These are phyloP conservation scores for Autographa pulchrina DNA, from an alignment of 2,888 invertebrate genomes.

Conservation along the genomic window DNA sequence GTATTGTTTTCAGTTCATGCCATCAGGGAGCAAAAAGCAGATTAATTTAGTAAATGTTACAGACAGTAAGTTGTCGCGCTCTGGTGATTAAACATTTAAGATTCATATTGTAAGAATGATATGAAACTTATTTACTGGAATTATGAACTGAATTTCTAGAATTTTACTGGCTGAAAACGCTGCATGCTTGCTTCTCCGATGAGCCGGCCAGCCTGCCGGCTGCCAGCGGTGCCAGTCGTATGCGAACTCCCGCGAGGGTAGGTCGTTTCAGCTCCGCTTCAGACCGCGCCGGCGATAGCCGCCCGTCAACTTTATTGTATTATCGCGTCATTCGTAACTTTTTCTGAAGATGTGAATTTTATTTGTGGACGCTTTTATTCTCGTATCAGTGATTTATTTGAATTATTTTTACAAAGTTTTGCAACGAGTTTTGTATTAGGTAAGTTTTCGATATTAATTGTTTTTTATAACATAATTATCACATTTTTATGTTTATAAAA, in stretches of 20 bases:
- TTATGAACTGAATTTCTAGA: conserved; percentile 11
- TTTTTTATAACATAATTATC: neutral
- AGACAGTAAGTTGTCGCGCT: no score
- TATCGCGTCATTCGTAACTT: conserved; percentile 51
- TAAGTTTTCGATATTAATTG: conserved; percentile 25
- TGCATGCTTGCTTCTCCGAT: conserved; percentile 29
- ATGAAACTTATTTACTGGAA: no score
- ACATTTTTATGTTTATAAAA: neutral
- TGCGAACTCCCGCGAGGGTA: conserved; percentile 56
- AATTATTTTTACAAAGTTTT: conserved; percentile 24
- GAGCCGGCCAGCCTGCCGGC: conserved; percentile 5
- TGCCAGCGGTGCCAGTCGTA: conserved; percentile 58
- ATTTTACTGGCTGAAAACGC: conserved; percentile 47
- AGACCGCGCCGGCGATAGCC: conserved; percentile 37
- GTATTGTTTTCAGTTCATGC: no score
- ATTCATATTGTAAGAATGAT: no score
- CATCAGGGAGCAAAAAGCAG: no score
- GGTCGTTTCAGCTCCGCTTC: conserved; percentile 60
- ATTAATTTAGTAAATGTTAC: no score
- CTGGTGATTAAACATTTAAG: no score
- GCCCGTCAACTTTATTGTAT: conserved; percentile 64
- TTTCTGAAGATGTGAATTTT: conserved; percentile 55
- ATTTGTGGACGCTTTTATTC: conserved; percentile 48
- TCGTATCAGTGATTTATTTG: conserved; percentile 39
- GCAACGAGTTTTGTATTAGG: conserved; percentile 24